Conservation (phyloP, 2,113 vertebrate genomes). For the Crotalus helleri region DNA sequence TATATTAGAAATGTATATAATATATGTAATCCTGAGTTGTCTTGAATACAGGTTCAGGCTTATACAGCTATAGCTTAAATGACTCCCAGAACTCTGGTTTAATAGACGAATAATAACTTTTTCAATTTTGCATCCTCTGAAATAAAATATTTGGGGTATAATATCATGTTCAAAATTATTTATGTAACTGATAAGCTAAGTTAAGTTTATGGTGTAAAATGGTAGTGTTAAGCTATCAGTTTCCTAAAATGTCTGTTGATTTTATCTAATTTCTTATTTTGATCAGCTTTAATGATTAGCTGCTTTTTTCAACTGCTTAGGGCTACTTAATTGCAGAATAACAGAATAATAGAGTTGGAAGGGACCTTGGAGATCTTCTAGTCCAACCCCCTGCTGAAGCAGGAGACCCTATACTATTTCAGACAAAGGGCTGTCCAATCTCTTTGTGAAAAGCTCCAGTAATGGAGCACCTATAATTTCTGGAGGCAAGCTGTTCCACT, state of each 20-base stretch:
- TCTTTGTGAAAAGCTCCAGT: neutral
- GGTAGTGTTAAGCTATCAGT: neutral
- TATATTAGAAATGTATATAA: neutral
- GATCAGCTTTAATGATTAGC: neutral
- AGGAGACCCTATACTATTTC: neutral
- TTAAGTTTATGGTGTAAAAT: neutral
- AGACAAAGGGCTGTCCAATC: neutral
- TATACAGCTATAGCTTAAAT: neutral
- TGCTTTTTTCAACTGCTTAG: neutral
- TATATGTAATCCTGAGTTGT: neutral
- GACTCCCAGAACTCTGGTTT: neutral
- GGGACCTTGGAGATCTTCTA: neutral
- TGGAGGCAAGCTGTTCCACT: neutral
- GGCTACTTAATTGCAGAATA: neutral
- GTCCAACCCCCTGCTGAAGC: neutral
- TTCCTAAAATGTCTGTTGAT: neutral
- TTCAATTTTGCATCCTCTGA: neutral
- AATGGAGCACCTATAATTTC: neutral
- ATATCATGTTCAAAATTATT: neutral
- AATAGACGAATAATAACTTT: neutral
- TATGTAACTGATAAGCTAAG: neutral
- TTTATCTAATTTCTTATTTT: neutral
- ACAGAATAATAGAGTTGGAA: neutral
- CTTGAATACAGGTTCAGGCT: neutral
- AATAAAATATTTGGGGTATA: neutral